Conservation (phyloP, 2,113 vertebrate genomes). For the Poeciliopsis prolifica region DNA sequence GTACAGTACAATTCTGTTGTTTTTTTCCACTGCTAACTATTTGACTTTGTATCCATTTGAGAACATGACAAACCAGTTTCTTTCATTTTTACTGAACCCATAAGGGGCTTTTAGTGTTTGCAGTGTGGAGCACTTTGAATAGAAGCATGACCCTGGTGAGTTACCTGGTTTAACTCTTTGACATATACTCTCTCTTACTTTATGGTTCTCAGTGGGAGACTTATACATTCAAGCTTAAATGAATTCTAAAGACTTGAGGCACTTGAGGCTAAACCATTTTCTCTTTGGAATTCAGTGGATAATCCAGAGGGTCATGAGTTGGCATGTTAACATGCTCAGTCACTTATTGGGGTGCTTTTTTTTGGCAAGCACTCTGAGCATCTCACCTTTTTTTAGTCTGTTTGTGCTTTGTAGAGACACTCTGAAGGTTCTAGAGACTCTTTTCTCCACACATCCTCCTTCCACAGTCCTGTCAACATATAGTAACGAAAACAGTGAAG, state of each 20-base stretch:
- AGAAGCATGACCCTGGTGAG: not conserved
- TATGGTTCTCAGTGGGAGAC: not conserved
- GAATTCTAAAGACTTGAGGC: slow-evolving; percentile 22
- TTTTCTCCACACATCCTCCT: slow-evolving; percentile 44
- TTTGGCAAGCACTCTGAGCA: slow-evolving; percentile 35
- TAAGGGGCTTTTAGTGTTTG: not conserved
- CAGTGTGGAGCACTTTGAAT: not conserved
- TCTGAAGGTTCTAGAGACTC: slow-evolving; percentile 42
- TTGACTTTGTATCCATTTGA: not conserved
- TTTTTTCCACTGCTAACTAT: not conserved
- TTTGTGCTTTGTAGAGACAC: slow-evolving; percentile 26
- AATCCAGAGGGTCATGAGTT: slow-evolving; percentile 18
- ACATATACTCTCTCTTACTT: not conserved
- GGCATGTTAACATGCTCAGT: slow-evolving; percentile 40
- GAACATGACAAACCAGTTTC: not conserved
- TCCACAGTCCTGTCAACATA: slow-evolving; percentile 1
- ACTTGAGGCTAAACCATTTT: slow-evolving; percentile 20
- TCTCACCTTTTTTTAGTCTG: slow-evolving; percentile 30
- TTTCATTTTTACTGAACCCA: not conserved
- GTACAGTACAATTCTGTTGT: not conserved
- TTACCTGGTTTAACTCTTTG: slow-evolving; percentile 7
- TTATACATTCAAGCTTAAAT: not conserved
- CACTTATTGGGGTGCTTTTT: slow-evolving; percentile 43
- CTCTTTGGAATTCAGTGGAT: slow-evolving; percentile 14
- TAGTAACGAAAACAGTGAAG: not conserved